Evolutionary conservation across 2,113 vertebrate genomes (phyloP).

Genomic region (Psammodynastes pulverulentus): DNA sequence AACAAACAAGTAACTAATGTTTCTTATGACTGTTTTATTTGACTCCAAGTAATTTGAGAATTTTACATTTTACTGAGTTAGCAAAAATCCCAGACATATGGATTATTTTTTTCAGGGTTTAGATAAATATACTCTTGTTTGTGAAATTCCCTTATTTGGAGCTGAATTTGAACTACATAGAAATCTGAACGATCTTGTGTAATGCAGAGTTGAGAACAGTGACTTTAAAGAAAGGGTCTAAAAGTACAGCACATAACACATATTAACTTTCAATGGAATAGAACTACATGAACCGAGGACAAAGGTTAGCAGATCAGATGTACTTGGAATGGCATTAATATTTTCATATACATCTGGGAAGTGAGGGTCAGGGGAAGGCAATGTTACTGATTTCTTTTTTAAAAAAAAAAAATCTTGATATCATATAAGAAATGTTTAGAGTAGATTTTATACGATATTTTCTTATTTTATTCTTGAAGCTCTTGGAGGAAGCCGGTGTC

Average conservation of each 20-base stretch:
- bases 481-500: conserved; percentile 1
- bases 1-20: background rate
- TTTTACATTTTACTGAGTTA: conserved; percentile 19
- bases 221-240: conserved; percentile 45
- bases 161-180: conserved; percentile 25
- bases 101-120: conserved; percentile 16
- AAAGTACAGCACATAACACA: conserved; percentile 56
- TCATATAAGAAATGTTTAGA: conserved; percentile 48
- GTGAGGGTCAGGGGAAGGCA: conserved; percentile 14
- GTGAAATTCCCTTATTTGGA: background rate
- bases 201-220: conserved; percentile 36
- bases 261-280: conserved; percentile 33
- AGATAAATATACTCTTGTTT: conserved; percentile 5
- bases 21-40: conserved; percentile 8
- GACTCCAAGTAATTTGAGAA: background rate
- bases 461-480: background rate
- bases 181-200: conserved; percentile 36
- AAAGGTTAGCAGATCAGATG: conserved; percentile 7
- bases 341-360: conserved; percentile 51
- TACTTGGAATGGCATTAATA: conserved; percentile 31
- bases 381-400: conserved; percentile 50
- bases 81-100: conserved; percentile 5
- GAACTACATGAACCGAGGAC: conserved; percentile 19
- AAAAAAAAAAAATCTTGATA: conserved; percentile 35
- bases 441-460: conserved; percentile 35